Conservation (phyloP, 2,113 vertebrate genomes). For the Vanacampus margaritifer region DNA sequence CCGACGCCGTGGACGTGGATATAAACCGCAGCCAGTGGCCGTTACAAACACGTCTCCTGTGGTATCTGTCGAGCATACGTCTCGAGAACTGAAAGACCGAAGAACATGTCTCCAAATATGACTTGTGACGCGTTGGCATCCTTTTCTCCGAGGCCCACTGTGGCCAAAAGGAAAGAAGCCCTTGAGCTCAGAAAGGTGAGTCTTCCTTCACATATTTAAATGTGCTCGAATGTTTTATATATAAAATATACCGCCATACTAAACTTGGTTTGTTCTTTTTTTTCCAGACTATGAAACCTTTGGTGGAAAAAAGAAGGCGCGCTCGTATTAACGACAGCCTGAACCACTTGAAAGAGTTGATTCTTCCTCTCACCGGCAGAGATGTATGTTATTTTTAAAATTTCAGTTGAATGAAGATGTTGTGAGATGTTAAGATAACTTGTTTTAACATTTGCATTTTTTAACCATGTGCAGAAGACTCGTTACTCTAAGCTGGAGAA, state of each 20-base stretch:
- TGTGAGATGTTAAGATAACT: neutral
- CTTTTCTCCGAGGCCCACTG: conserved; percentile 51
- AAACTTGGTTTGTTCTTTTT: neutral
- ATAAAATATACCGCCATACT: conserved; percentile 4
- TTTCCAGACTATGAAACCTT: conserved; percentile 81
- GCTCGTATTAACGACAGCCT: conserved; percentile 85
- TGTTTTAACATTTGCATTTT: conserved; percentile 21
- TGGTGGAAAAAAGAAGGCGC: conserved; percentile 80
- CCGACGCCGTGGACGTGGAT: conserved; percentile 58
- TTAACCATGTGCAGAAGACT: conserved; percentile 64
- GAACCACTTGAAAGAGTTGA: conserved; percentile 78
- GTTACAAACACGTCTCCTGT: conserved; percentile 32
- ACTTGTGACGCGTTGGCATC: conserved; percentile 25
- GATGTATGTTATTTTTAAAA: conserved; percentile 72
- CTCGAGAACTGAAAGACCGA: neutral
- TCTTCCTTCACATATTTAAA: neutral
- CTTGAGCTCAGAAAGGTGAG: conserved; percentile 76
- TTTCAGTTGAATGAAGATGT: neutral
- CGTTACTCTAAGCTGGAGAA: conserved; percentile 85
- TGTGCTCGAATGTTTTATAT: neutral
- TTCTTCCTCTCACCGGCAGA: conserved; percentile 80
- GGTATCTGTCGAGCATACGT: conserved; percentile 5
- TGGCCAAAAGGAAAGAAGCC: conserved; percentile 71
- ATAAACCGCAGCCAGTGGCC: conserved; percentile 49
- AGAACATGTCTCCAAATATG: conserved; percentile 57